Conservation (phyloP, 2,888 invertebrate genomes). For the Drosophila fungiperda region DNA sequence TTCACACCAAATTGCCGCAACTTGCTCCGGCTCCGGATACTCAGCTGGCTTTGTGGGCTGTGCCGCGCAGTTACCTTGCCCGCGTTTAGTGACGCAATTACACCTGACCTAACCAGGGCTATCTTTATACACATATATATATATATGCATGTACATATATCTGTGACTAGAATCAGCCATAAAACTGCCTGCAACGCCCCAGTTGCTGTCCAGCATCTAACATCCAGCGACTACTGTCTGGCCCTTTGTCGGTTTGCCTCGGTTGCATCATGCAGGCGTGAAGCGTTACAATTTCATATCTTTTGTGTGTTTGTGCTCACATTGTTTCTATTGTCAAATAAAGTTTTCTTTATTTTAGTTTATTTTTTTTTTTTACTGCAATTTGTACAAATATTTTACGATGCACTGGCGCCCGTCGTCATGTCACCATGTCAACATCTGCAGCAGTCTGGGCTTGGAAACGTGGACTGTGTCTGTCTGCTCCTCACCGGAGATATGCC, state of each 20-base stretch:
- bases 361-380: conserved; percentile 9
- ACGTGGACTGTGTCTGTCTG: conserved; percentile 13
- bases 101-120: conserved; percentile 62
- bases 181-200: conserved; percentile 49
- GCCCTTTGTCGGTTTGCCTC: conserved; percentile 58
- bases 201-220: conserved; percentile 41
- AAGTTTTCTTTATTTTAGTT: conserved; percentile 22
- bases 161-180: conserved; percentile 36
- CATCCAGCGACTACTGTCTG: conserved; percentile 41
- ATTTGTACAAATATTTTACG: conserved; percentile 67
- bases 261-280: conserved; percentile 58
- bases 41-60: conserved; percentile 16
- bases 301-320: conserved; percentile 58
- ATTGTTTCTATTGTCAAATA: conserved; percentile 38
- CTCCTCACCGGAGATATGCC: conserved; percentile 58
- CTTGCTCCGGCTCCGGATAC: conserved; percentile 15
- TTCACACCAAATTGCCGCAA: conserved; percentile 65
- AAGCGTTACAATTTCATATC: conserved; percentile 73
- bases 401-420: conserved; percentile 62
- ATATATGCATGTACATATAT: conserved; percentile 7
- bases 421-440: conserved; percentile 33
- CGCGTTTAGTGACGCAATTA: conserved; percentile 69
- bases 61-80: conserved; percentile 43
- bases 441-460: conserved; percentile 19
- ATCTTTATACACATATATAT: conserved; percentile 16